Evolutionary conservation across 2,797 vertebrate genomes (phyloP).

Genomic region (Alcedo atthis): DNA sequence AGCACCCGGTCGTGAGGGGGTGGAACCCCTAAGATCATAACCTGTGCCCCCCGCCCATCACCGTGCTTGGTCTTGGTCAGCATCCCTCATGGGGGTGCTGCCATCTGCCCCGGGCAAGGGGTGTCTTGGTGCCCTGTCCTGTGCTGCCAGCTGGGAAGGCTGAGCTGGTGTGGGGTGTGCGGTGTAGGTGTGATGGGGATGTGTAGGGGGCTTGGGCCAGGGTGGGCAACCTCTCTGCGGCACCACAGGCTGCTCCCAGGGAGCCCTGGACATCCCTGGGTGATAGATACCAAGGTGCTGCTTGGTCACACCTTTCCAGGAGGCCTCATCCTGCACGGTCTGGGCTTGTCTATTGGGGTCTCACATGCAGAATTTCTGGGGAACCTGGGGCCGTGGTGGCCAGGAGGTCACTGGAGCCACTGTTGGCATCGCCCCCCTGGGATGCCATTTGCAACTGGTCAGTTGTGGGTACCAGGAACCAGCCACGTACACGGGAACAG

Average conservation of each 20-base stretch:
- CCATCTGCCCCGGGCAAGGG: accelerated
- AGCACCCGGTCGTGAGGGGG: accelerated
- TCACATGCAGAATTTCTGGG: background rate
- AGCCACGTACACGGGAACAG: accelerated
- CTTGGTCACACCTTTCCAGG: background rate
- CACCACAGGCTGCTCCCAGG: accelerated
- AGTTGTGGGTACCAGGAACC: accelerated
- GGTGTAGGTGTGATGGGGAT: accelerated
- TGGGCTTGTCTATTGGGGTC: accelerated
- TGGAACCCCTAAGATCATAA: background rate
- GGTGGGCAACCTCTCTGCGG: background rate
- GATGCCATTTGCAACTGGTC: background rate
- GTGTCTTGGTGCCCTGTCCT: background rate
- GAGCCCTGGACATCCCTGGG: accelerated
- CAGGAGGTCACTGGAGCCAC: background rate
- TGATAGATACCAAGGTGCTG: background rate
- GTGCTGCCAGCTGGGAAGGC: accelerated
- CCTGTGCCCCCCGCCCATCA: background rate
- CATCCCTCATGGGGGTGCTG: background rate
- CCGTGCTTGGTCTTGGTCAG: accelerated
- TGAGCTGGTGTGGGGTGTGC: accelerated
- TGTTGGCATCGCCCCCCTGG: accelerated
- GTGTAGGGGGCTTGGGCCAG: background rate
- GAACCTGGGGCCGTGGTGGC: accelerated
- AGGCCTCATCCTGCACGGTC: background rate